phyloP scores from a whole-genome alignment of 2,888 invertebrate genomes.

The Bugula neritina region DNA sequence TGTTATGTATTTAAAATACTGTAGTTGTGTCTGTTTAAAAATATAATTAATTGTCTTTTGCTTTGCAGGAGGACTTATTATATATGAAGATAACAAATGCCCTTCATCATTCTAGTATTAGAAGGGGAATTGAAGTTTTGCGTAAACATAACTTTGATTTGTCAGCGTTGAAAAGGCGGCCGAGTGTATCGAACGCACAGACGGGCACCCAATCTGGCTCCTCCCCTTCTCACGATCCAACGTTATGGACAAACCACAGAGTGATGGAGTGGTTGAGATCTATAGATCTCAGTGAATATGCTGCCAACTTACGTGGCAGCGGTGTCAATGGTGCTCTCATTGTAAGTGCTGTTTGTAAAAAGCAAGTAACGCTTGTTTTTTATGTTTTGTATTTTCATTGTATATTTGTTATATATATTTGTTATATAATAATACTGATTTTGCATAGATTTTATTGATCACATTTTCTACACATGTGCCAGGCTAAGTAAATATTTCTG shows the following conservation, averaged over 20 bases:
- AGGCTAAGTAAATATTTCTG: too few species aligned
- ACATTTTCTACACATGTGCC: too few species aligned
- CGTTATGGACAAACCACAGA: slow-evolving; percentile 72
- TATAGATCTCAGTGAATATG: slow-evolving; percentile 95
- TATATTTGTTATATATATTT: too few species aligned
- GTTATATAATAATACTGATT: too few species aligned
- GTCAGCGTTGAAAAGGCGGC: slow-evolving; percentile 58
- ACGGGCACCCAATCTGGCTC: background rate
- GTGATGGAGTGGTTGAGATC: slow-evolving; percentile 98
- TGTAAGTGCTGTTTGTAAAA: slow-evolving; percentile 57
- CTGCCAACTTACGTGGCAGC: slow-evolving; percentile 85
- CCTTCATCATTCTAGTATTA: slow-evolving; percentile 82
- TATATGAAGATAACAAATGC: slow-evolving; percentile 79
- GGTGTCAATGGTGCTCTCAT: slow-evolving; percentile 93
- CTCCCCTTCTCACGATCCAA: slow-evolving; percentile 35
- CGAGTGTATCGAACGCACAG: slow-evolving; percentile 30
- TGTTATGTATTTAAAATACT: slow-evolving; percentile 54
- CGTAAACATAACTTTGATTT: slow-evolving; percentile 74
- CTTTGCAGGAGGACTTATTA: slow-evolving; percentile 56
- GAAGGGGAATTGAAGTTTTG: slow-evolving; percentile 68
- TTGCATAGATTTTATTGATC: too few species aligned
- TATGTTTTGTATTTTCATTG: too few species aligned
- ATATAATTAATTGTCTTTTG: background rate
- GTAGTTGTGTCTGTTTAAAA: background rate
- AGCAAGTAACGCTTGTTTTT: too few species aligned